Conservation (phyloP, 2,888 invertebrate species). For the Megastigmus dorsalis region DNA sequence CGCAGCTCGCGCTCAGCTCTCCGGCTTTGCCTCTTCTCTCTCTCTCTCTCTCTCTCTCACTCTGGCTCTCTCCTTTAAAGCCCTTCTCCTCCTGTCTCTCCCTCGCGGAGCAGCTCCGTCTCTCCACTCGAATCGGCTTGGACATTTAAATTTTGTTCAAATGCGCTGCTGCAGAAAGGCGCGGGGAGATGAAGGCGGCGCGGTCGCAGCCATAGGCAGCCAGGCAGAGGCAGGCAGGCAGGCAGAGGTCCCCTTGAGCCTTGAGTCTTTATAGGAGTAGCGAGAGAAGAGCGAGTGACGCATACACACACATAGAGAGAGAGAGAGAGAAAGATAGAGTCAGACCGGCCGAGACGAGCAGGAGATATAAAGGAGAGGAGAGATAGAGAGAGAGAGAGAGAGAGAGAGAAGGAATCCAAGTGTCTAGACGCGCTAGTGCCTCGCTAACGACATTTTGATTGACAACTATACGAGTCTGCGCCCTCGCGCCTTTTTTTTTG, state of each 20-base stretch:
- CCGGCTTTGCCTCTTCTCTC: conserved; percentile 50
- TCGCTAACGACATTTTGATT: conserved; percentile 64
- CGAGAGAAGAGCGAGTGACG: too few species aligned
- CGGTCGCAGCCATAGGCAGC: conserved; percentile 20
- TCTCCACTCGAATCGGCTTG: conserved; percentile 6
- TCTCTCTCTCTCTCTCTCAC: conserved; percentile 42
- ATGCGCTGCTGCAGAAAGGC: too few species aligned
- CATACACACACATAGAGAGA: too few species aligned
- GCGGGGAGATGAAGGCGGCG: neutral
- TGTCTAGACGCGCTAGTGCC: conserved; percentile 61
- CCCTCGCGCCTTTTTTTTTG: too few species aligned
- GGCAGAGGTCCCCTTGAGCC: too few species aligned
- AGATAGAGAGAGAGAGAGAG: conserved; percentile 54
- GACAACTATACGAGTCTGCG: conserved; percentile 65
- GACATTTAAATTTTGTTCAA: conserved; percentile 21
- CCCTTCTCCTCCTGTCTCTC: conserved; percentile 1
- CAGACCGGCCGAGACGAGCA: too few species aligned
- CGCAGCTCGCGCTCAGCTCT: conserved; percentile 58
- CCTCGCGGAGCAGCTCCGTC: too few species aligned
- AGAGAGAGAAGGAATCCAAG: conserved; percentile 52
- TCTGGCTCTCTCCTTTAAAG: conserved; percentile 19
- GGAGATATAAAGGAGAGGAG: conserved; percentile 49
- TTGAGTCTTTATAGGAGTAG: too few species aligned
- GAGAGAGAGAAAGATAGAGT: too few species aligned
- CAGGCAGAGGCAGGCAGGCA: conserved; percentile 14